Percentiles rank a stretch among this genome's conserved stretches.
Conservation (phyloP, 1,140 invertebrate species). For the Leptinotarsa texana region DNA sequence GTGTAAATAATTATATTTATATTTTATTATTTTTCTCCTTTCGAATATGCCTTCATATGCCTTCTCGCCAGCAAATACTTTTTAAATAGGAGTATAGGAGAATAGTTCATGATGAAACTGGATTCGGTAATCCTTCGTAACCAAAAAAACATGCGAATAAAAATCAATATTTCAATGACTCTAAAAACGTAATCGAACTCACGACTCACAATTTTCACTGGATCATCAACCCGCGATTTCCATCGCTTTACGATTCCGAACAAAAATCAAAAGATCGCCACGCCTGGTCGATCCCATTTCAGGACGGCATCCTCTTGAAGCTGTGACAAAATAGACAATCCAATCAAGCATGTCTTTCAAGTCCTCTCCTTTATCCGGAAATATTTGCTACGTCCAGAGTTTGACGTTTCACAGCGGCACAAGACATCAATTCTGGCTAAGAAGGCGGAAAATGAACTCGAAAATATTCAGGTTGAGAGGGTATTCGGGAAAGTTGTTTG, state of each 20-base stretch:
- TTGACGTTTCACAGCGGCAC: not conserved
- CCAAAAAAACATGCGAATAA: too few relatives aligned
- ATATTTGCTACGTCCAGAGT: not conserved
- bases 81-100: too few relatives aligned
- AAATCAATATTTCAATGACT: too few relatives aligned
- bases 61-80: too few relatives aligned
- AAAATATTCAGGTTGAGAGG: not conserved
- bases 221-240: too few relatives aligned
- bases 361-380: not conserved
- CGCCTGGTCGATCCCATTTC: not conserved
- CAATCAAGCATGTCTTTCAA: not conserved
- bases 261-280: not conserved
- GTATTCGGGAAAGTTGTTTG: not conserved
- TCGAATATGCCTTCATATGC: too few relatives aligned
- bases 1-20: too few relatives aligned
- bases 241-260: not conserved
- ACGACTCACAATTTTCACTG: too few relatives aligned
- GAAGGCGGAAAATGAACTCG: not conserved
- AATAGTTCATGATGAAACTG: too few relatives aligned
- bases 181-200: too few relatives aligned
- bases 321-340: not conserved
- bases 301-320: not conserved
- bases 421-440: not conserved
- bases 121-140: too few relatives aligned
- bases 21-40: too few relatives aligned